Conservation (phyloP, 2,888 invertebrate genomes). For the Troilus luridus region DNA sequence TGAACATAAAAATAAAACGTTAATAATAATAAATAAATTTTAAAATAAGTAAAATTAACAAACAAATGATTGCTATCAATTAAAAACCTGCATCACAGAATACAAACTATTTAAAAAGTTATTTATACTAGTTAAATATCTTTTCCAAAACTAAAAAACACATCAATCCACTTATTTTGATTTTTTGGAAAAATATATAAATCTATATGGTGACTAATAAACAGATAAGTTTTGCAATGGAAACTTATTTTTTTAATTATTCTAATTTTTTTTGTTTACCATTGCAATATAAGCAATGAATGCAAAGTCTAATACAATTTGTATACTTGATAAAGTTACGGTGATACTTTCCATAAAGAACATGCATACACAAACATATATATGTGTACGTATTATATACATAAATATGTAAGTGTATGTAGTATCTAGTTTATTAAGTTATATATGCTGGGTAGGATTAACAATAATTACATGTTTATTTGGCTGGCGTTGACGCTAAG, state of each 20-base stretch:
- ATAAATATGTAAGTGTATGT: slow-evolving; percentile 46
- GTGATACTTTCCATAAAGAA: slow-evolving; percentile 45
- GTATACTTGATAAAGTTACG: slow-evolving; percentile 31
- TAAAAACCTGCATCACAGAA: slow-evolving; percentile 20
- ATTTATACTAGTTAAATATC: slow-evolving; percentile 42
- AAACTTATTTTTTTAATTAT: slow-evolving; percentile 35
- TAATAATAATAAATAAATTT: background rate
- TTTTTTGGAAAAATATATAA: slow-evolving; percentile 51
- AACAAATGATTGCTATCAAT: slow-evolving; percentile 24
- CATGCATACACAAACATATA: slow-evolving; percentile 34
- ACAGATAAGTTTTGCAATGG: slow-evolving; percentile 59
- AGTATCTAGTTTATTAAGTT: slow-evolving; percentile 39
- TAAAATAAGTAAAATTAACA: background rate
- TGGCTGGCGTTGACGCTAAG: slow-evolving; percentile 61
- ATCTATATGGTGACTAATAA: slow-evolving; percentile 57
- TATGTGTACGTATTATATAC: slow-evolving; percentile 12
- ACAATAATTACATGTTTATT: slow-evolving; percentile 59
- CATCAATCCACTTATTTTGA: slow-evolving; percentile 37
- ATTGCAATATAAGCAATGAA: slow-evolving; percentile 48
- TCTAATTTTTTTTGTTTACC: slow-evolving; percentile 13
- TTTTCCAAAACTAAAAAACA: slow-evolving; percentile 36
- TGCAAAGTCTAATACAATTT: slow-evolving; percentile 44
- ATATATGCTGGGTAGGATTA: slow-evolving; percentile 1
- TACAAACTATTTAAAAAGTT: slow-evolving; percentile 19
- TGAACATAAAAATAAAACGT: background rate